Conservation (phyloP, 1,140 invertebrate species). For the Scaptomyza graminum region DNA sequence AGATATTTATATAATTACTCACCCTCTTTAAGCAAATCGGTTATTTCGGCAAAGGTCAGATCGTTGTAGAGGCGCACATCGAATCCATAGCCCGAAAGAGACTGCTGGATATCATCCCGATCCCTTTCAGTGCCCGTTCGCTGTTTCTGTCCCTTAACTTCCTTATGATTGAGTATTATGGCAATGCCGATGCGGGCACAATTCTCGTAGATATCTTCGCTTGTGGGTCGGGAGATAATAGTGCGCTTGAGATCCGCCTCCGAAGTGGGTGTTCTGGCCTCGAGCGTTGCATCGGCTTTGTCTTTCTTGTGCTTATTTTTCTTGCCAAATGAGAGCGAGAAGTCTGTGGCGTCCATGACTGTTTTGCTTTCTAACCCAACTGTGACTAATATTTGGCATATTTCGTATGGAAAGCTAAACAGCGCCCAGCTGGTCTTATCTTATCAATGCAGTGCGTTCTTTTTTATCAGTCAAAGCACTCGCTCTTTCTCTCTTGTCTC, state of each 20-base stretch:
- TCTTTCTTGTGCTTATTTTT: slow-evolving; percentile 77
- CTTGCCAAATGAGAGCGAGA: slow-evolving; percentile 61
- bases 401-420: slow-evolving; percentile 43
- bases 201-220: slow-evolving; percentile 86
- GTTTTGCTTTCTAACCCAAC: slow-evolving; percentile 12
- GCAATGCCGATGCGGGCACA: slow-evolving; percentile 87
- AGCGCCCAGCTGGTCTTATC: slow-evolving; percentile 37
- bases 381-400: slow-evolving; percentile 55
- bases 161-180: slow-evolving; percentile 90
- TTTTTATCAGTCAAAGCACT: slow-evolving; percentile 24
- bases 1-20: slow-evolving; percentile 39
- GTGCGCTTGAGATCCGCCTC: slow-evolving; percentile 59
- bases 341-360: slow-evolving; percentile 75
- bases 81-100: slow-evolving; percentile 85
- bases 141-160: slow-evolving; percentile 84
- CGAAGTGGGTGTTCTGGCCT: slow-evolving; percentile 61
- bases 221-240: slow-evolving; percentile 66
- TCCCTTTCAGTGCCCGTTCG: slow-evolving; percentile 84
- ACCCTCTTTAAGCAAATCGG: slow-evolving; percentile 85
- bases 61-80: slow-evolving; percentile 86
- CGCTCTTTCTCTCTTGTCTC: slow-evolving; percentile 3
- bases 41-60: slow-evolving; percentile 84
- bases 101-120: slow-evolving; percentile 70
- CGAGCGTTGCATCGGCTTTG: slow-evolving; percentile 73
- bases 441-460: slow-evolving; percentile 35